Conservation (phyloP, 2,113 vertebrate species). For the Prunella himalayana region DNA sequence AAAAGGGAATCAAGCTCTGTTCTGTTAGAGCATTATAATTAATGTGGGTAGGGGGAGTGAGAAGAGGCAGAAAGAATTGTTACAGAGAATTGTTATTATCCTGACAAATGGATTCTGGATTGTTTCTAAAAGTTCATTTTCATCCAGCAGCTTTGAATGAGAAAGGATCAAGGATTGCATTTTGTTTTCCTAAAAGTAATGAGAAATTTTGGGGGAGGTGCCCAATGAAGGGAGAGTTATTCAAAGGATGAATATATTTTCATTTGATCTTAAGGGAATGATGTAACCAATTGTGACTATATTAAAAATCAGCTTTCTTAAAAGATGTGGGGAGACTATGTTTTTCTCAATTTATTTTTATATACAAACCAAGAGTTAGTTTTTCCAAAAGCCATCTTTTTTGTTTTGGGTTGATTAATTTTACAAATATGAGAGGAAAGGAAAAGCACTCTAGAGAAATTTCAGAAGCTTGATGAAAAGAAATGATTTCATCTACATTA, state of each 20-base stretch:
- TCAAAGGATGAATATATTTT: background rate
- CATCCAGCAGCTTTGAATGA: background rate
- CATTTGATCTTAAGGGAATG: background rate
- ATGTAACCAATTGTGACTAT: background rate
- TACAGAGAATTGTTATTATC: slow-evolving; percentile 47
- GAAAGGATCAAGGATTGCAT: background rate
- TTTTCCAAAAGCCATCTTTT: background rate
- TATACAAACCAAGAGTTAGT: background rate
- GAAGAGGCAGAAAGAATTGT: slow-evolving; percentile 56
- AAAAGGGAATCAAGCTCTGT: slow-evolving; percentile 58
- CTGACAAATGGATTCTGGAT: slow-evolving; percentile 49
- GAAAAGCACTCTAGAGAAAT: background rate
- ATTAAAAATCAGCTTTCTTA: background rate
- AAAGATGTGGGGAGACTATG: background rate
- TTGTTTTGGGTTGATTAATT: background rate
- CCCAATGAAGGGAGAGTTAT: background rate
- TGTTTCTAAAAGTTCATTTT: slow-evolving; percentile 51
- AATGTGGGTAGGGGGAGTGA: slow-evolving; percentile 28
- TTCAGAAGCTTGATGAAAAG: background rate
- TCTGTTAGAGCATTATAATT: slow-evolving; percentile 60
- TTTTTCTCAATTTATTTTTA: background rate
- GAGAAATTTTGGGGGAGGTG: background rate
- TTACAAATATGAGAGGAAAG: background rate
- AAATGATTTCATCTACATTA: background rate
- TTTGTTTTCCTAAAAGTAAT: background rate